Base-by-base conservation (phyloP, 2,113 vertebrate genomes). In the Marcusenius ussheri region DNA sequence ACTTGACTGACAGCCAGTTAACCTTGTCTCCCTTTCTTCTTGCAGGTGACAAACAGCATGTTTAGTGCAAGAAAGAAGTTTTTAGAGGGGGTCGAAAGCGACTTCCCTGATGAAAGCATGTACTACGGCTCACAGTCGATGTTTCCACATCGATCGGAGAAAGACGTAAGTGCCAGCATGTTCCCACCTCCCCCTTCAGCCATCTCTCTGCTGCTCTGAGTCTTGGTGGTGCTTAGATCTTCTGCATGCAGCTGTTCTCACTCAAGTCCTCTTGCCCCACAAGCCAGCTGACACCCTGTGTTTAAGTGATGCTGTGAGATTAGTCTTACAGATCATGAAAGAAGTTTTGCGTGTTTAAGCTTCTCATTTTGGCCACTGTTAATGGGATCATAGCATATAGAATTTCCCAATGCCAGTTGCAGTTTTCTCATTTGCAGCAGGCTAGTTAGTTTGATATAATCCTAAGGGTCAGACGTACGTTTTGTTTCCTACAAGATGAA, bases 21-120 rank as follows among this genome's bases (percentile, higher is more conserved):
- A 90, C 83, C 87, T 19, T n/a, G 9, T 89, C 47, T 91, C 53
- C 8, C 92, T 90, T 94, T 91, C 95, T 94, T 77, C n/a, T 88
- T 70, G 92, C 94, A 97, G 97, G 97, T 97, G 97, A 97, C 97
- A 97, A 97, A 97, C 97, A 97, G 97, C 96, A 97, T 97, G 97
- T 97, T 97, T 96, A 96, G 96, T 97, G 96, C 96, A 96, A 97
- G 97, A 96, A 97, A 97, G 97, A 97, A 97, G 96, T 97, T 97
- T 95, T 96, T 96, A 96, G 97, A 97, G 94, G 97, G 97, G 89
- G 97, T 97, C 94, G 97, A 97, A 94, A 96, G 96, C 94, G 97
- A 97, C 95, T 97, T 97, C 96, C 95, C 97, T 90, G 97, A 97
- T 87, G 97, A 97, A 93, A 97, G 96, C 93, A 96, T 97, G 96